Evolutionary conservation across 2,888 invertebrate species (phyloP), one percentile per base, ranked within the genome.

Genomic region (Lagria hirta): DNA sequence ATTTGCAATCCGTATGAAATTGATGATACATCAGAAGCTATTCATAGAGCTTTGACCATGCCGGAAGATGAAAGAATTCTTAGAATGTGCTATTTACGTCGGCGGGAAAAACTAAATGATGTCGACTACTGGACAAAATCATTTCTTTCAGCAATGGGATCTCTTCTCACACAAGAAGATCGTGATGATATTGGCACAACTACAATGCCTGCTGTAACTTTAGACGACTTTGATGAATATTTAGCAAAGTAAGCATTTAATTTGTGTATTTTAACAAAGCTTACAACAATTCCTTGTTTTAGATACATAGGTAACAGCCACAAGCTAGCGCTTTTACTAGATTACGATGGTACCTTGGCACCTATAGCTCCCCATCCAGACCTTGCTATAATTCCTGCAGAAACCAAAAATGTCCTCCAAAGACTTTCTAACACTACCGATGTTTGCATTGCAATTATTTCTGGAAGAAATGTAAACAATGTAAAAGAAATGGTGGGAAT

Each of bases 311-410:
- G 91, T 46, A 84, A 86, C 60, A 84, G 87, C 4, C 87, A 89
- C 64, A 92, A 92, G 73, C 70, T 92, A 62, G 91, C 91, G 0
- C 73, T 92, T 1, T 72, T 91, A 1, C 72, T 92, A 58, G 92
- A 92, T 71, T 92, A 91, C 70, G 92, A 92, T 65, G 92, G 92
- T 15, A 92, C 92, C 1, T 72, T 92, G 56, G 88, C 92, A 0
- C 91, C 91, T 0, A 88, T 92, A 49, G 91, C 91, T 0, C 89
- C 90, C 0, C 91, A 91, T 73, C 92, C 92, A 0, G 90, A 92
- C 72, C 73, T 92, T 51, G 92, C 92, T n/a, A 84, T 84, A 0
- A 75, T 92, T 21, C 89, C 92, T 0, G 73, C 84, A 5, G 91
- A 92, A 72, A 89, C 91, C 4, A 90, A 87, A 65, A 83, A 88